Conservation (phyloP, 2,113 vertebrate genomes). For the mouse (Mus musculus) region DNA sequence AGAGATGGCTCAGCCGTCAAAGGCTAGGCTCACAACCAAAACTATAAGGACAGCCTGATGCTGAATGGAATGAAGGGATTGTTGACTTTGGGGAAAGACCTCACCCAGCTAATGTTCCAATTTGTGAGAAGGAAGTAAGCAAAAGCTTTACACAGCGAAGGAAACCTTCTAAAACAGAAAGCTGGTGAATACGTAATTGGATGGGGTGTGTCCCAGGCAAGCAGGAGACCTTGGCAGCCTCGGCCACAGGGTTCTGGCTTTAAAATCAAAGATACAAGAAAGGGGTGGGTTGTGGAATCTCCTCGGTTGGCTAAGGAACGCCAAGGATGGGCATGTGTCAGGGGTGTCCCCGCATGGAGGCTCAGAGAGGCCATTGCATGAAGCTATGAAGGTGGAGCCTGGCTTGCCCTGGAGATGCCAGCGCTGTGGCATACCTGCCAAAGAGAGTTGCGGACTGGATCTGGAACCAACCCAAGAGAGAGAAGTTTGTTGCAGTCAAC, state of each 20-base stretch:
- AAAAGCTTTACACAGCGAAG: background rate
- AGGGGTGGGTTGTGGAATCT: background rate
- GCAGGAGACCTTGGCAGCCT: background rate
- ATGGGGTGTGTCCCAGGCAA: background rate
- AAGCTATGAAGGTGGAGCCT: background rate
- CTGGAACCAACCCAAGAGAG: too few species aligned
- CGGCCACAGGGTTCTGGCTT: background rate
- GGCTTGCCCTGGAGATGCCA: background rate
- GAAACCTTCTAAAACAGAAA: background rate
- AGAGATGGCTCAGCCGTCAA: too few species aligned
- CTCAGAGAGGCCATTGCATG: background rate
- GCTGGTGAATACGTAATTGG: background rate
- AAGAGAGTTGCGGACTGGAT: too few species aligned
- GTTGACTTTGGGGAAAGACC: background rate
- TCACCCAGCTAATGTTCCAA: background rate
- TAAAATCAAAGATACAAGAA: background rate
- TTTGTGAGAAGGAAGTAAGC: background rate
- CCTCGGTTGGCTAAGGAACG: background rate
- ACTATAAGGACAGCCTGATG: background rate
- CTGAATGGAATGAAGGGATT: background rate
- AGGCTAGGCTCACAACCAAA: too few species aligned
- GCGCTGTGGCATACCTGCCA: too few species aligned
- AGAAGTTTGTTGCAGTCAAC: too few species aligned
- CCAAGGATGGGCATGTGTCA: background rate
- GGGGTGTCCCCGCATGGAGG: background rate